These are phyloP conservation scores for Lepus americanus DNA, from an alignment of 2,113 vertebrate species.

Conservation along the genomic window DNA sequence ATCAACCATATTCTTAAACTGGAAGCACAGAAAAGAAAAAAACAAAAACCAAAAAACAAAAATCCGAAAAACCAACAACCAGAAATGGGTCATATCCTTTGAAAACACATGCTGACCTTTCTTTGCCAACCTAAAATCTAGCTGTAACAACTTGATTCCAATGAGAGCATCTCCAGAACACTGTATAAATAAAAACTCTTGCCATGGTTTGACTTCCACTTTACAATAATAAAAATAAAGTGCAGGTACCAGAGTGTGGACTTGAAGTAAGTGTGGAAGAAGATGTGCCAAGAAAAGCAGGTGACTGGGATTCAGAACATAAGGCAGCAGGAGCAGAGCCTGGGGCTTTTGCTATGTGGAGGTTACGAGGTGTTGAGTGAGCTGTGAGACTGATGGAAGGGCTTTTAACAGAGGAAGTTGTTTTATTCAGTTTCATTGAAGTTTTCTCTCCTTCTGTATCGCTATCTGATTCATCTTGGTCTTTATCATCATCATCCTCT, in stretches of 20 bases:
- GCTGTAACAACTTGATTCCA: slow-evolving; percentile 37
- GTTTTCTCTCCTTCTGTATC: slow-evolving; percentile 92
- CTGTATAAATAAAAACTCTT: slow-evolving; percentile 52
- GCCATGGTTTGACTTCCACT: slow-evolving; percentile 41
- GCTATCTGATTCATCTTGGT: slow-evolving; percentile 91
- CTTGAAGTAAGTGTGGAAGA: slow-evolving; percentile 88
- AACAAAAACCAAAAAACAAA: too few species aligned
- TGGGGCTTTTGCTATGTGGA: slow-evolving; percentile 90
- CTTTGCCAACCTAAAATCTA: slow-evolving; percentile 56
- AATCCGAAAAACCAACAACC: neutral
- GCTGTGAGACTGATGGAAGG: slow-evolving; percentile 89
- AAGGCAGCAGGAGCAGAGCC: slow-evolving; percentile 87
- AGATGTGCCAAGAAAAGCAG: slow-evolving; percentile 88
- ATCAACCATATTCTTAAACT: slow-evolving; percentile 61
- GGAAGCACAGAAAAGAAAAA: slow-evolving; percentile 19
- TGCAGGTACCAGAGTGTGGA: slow-evolving; percentile 90
- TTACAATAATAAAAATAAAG: slow-evolving; percentile 80
- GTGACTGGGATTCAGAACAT: slow-evolving; percentile 88
- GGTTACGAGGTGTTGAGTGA: slow-evolving; percentile 93
- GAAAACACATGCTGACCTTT: slow-evolving; percentile 60
- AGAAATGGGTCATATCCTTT: slow-evolving; percentile 61
- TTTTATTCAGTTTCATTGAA: slow-evolving; percentile 88
- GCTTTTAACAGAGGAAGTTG: slow-evolving; percentile 90
- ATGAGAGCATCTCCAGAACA: slow-evolving; percentile 61
- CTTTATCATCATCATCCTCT: slow-evolving; percentile 93